These are phyloP conservation scores for Platycnemis pennipes DNA, from an alignment of 2,888 invertebrate genomes.

Conservation along the genomic window DNA sequence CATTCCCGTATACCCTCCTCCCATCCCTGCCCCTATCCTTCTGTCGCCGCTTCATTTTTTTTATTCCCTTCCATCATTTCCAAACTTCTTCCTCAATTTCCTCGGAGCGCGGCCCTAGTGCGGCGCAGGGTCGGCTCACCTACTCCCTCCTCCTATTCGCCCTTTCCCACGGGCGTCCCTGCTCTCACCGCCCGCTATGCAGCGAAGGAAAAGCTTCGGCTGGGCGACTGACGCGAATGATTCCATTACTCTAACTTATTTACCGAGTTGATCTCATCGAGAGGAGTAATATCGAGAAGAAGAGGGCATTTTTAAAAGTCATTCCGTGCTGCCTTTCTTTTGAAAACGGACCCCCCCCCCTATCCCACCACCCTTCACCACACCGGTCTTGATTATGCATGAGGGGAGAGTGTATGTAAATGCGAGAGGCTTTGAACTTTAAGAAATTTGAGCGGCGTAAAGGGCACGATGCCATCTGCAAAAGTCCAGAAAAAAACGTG, in stretches of 20 bases:
- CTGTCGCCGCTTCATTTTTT: too few species aligned
- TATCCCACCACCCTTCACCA: too few species aligned
- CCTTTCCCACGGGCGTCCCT: too few species aligned
- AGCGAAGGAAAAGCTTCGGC: background rate
- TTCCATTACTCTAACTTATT: constrained; percentile 53
- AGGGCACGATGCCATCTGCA: background rate
- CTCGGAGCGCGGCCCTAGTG: too few species aligned
- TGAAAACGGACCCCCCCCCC: background rate
- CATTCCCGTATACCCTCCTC: background rate
- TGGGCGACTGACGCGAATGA: constrained; percentile 36
- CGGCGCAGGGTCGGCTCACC: too few species aligned
- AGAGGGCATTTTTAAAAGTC: constrained; percentile 40
- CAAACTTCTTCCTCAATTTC: too few species aligned
- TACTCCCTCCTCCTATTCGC: too few species aligned
- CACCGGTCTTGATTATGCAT: constrained; percentile 1
- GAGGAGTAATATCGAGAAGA: background rate
- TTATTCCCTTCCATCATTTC: too few species aligned
- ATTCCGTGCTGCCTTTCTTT: background rate
- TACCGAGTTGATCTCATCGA: constrained; percentile 33
- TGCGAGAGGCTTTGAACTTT: background rate
- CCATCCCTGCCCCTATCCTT: too few species aligned
- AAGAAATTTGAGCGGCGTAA: background rate
- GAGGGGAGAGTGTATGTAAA: constrained; percentile 26
- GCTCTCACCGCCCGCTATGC: background rate
- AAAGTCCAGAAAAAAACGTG: background rate